Evolutionary conservation across 2,797 vertebrate species (phyloP), one percentile per base, ranked within the genome.

Genomic region (Oreonectes daqikongensis): DNA sequence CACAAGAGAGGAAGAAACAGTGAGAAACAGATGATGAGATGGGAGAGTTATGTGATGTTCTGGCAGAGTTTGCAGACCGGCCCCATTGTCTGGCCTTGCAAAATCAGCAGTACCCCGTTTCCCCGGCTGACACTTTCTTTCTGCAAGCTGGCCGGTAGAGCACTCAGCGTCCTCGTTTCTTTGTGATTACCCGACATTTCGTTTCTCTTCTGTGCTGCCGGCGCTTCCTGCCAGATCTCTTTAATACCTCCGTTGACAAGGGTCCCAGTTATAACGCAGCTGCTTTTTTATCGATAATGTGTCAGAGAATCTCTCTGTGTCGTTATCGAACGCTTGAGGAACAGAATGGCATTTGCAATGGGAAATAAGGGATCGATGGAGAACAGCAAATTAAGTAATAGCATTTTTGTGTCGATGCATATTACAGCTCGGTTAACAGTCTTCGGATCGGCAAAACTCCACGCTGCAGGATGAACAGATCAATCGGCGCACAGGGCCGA

Each of bases 331-430:
- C 78, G 46, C 70, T 55, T 26, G 2, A 48, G 61, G 40, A 73
- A 57, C 75, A 50, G 61, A 79, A 65, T 74, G 57, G 73, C 68
- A 79, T 80, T 78, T 80, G 79, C 72, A 38, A 48, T 66, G 60
- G 65, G 76, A 82, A 85, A 85, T 84, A 83, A 85, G 82, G 68
- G 72, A 86, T 88, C 87, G 81, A 88, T 87, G 77, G 76, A 75
- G 69, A 86, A 85, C 82, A 86, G 84, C 78, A 87, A 88, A 87
- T 87, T 85, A 87, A 88, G 86, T 87, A 87, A 87, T 86, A 84
- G 86, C 80, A 63, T 80, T 87, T 87, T 84, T 86, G 84, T 82
- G 86, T 81, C 69, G 24, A 81, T 84, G 86, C 83, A 87, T 87
- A 87, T 83, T 87, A 84, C 75, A 76, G 85, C 71, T 61, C 69